These are phyloP conservation scores for Sarcophaga carnaria DNA, from an alignment of 2,888 invertebrate species.

Conservation along the genomic window DNA sequence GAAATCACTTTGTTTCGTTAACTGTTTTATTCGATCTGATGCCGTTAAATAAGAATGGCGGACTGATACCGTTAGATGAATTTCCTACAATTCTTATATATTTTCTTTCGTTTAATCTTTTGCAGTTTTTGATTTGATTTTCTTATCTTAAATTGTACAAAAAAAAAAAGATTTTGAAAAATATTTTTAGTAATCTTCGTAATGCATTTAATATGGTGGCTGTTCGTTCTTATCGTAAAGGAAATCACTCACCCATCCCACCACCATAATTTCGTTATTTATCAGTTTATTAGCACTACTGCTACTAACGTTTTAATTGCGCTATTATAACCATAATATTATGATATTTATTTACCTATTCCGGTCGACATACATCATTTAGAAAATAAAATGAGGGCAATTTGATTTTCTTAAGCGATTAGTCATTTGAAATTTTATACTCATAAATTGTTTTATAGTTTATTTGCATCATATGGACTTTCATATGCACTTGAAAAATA, in stretches of 20 bases:
- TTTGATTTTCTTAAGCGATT: too few relatives aligned
- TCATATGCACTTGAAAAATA: not conserved
- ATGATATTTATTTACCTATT: not conserved
- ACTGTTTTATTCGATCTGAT: not conserved
- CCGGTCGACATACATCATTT: not conserved
- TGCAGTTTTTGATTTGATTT: constrained; percentile 13
- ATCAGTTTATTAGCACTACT: not conserved
- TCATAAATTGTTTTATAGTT: constrained; percentile 16
- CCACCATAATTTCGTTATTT: not conserved
- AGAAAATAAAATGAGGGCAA: too few relatives aligned
- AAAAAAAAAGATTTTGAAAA: constrained; percentile 8
- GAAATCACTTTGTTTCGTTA: not conserved
- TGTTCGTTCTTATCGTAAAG: constrained; percentile 22
- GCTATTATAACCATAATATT: not conserved
- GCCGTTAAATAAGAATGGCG: not conserved
- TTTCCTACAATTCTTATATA: constrained; percentile 48
- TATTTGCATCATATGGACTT: not conserved
- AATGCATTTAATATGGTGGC: not conserved
- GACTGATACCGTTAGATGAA: constrained; percentile 41
- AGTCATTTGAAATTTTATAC: not conserved
- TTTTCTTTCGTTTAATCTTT: constrained; percentile 34
- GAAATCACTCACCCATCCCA: not conserved
- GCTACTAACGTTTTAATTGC: not conserved
- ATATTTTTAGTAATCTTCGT: constrained; percentile 29
- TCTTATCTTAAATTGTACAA: constrained; percentile 41